These are phyloP conservation scores for Pararge aegeria DNA, from an alignment of 1,140 invertebrate genomes.

Conservation along the genomic window DNA sequence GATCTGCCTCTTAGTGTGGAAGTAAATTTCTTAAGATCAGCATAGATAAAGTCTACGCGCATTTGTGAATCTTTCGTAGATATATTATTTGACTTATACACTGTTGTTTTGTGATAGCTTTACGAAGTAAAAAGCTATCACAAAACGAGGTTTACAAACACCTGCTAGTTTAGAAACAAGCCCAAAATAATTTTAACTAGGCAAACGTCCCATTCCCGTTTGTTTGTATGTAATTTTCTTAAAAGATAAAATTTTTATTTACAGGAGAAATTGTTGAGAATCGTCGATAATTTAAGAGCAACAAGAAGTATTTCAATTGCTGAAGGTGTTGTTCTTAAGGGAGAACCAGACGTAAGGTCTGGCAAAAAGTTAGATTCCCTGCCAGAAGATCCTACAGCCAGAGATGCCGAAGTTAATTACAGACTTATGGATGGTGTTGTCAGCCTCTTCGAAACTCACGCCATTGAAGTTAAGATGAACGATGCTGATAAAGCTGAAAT, in stretches of 20 bases:
- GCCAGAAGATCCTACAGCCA: constrained; percentile 58
- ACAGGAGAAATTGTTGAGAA: constrained; percentile 69
- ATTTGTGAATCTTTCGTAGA: not conserved
- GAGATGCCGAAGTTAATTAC: constrained; percentile 69
- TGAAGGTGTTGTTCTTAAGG: constrained; percentile 62
- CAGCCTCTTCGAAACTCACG: constrained; percentile 66
- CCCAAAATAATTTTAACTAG: no score
- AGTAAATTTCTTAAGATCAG: not conserved
- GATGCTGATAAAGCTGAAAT: constrained; percentile 64
- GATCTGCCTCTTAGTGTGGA: not conserved
- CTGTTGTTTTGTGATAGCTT: no score
- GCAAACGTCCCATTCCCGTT: no score
- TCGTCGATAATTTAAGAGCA: constrained; percentile 65
- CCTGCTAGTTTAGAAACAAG: no score
- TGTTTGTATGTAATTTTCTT: not conserved
- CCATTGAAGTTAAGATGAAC: constrained; percentile 70
- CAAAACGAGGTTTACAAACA: no score
- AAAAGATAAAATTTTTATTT: constrained; percentile 27
- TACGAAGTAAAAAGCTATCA: no score
- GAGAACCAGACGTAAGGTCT: constrained; percentile 48
- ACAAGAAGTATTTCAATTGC: constrained; percentile 55
- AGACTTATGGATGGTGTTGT: constrained; percentile 68
- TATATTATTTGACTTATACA: no score
- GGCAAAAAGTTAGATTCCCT: constrained; percentile 57
- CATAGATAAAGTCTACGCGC: not conserved